Percentiles rank a stretch among this genome's conserved stretches.
These are phyloP conservation scores for Pyralis farinalis DNA, from an alignment of 2,888 invertebrate species.

Conservation along the genomic window DNA sequence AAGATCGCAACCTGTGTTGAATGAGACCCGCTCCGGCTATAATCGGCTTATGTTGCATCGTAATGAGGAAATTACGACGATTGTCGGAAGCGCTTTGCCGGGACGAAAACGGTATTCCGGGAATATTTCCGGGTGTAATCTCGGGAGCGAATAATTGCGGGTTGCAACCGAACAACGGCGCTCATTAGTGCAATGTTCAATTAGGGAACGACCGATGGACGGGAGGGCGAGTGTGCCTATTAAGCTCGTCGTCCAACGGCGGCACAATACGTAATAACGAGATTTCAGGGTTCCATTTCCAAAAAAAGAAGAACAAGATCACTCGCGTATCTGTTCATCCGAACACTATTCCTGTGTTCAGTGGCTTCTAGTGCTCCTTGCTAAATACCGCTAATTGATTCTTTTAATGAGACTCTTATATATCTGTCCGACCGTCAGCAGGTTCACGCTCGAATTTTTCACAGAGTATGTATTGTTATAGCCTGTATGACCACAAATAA, in stretches of 20 bases:
- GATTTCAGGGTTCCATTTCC: no score
- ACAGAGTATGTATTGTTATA: no score
- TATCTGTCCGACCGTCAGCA: no score
- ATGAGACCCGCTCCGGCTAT: constrained; percentile 1
- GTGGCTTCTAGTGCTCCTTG: no score
- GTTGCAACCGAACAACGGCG: constrained; percentile 70
- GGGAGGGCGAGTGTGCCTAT: constrained; percentile 22
- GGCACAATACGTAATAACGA: no score
- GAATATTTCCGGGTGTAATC: constrained; percentile 63
- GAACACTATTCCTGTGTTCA: no score
- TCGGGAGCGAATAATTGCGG: constrained; percentile 67
- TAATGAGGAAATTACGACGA: constrained; percentile 31
- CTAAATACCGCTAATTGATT: no score
- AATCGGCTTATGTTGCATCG: constrained; percentile 6
- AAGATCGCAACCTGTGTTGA: not conserved
- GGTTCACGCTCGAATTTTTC: no score
- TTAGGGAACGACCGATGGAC: constrained; percentile 59
- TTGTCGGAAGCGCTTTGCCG: constrained; percentile 38
- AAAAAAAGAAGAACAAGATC: no score
- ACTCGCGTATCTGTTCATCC: no score
- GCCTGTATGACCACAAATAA: no score
- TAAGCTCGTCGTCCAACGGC: constrained; percentile 1
- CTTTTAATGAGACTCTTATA: no score
- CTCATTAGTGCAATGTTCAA: constrained; percentile 79
- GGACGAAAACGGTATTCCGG: constrained; percentile 35